Base-by-base conservation (phyloP, 92 coral and sea anemone species). In the Ricordea florida region DNA sequence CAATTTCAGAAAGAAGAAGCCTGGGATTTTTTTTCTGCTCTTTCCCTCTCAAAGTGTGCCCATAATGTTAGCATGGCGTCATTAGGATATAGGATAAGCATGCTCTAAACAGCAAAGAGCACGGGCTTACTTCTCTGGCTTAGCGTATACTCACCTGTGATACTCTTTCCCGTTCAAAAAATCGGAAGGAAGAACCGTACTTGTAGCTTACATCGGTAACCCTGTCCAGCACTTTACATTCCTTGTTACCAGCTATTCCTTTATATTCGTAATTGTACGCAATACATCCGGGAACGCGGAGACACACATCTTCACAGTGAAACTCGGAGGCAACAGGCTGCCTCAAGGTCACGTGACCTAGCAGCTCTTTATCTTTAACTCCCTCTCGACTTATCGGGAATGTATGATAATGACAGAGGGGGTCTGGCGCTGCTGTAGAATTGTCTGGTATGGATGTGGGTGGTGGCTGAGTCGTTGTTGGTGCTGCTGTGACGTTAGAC, bases 251-350 rank as follows among this genome's bases (percentile, higher is more conserved):
- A 1, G 0, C 8, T 27, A 0, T 36, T 30, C 57, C 70, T 20
- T 51, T 42, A 53, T 65, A 74, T 13, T 82, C 63, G 29, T 65
- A 74, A 37, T 82, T 82, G 35, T 55, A 82, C n/a, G 78, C 88
- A 52, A 74, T 32, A 74, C 88, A 82, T 3, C 46, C 17, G 45
- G 53, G 11, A 8, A 32, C 30, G 16, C 88, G 76, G 14, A 82
- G 62, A 71, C 88, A 82, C 3, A 31, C 7, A 16, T 74, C 88
- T 62, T 82, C 88, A 37, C 88, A 82, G 27, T 74, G 77, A 6
- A 65, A 24, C 43, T 82, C 88, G 9, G 88, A 82, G 38, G 57
- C 5, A 66, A 74, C 88, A 11, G 44, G 38, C 40, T 82, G 48
- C 5, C 31, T 66, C 47, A 38, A 28, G 15, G 44, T 57, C 45